These are phyloP conservation scores for Harpalus rubripes DNA, from an alignment of 2,888 invertebrate genomes.

Conservation along the genomic window DNA sequence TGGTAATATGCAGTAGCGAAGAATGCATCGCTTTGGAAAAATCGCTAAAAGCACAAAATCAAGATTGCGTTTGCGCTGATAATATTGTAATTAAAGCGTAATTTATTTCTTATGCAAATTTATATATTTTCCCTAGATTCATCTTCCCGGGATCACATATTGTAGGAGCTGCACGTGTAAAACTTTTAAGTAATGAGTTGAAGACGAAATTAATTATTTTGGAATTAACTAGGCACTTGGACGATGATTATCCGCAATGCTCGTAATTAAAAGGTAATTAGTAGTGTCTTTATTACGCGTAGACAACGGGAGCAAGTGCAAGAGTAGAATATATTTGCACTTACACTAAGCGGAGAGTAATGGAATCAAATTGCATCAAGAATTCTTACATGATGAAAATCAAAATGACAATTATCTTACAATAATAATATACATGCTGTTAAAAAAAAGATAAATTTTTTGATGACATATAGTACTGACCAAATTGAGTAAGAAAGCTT, in stretches of 20 bases:
- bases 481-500: no score
- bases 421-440: no score
- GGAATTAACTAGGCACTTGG: slow-evolving; percentile 51
- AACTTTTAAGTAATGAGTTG: slow-evolving; percentile 51
- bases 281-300: slow-evolving; percentile 47
- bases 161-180: slow-evolving; percentile 53
- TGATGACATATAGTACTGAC: no score
- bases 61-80: neutral
- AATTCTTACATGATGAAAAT: neutral
- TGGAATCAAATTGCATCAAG: neutral
- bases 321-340: slow-evolving; percentile 22
- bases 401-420: no score
- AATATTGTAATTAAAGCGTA: slow-evolving; percentile 43
- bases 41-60: slow-evolving; percentile 33
- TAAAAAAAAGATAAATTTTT: no score
- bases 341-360: neutral
- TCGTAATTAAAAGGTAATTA: slow-evolving; percentile 64
- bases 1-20: slow-evolving; percentile 45
- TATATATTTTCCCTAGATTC: slow-evolving; percentile 34
- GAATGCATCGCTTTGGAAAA: slow-evolving; percentile 15
- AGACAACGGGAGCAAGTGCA: slow-evolving; percentile 36
- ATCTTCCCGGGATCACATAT: slow-evolving; percentile 34
- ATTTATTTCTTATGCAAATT: slow-evolving; percentile 51
- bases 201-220: slow-evolving; percentile 54
- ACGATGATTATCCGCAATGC: slow-evolving; percentile 52